A percentile compares a stretch with the other conserved stretches of the same genome.
Conservation (phyloP, 1,140 invertebrate species). For the Nomia melanderi region DNA sequence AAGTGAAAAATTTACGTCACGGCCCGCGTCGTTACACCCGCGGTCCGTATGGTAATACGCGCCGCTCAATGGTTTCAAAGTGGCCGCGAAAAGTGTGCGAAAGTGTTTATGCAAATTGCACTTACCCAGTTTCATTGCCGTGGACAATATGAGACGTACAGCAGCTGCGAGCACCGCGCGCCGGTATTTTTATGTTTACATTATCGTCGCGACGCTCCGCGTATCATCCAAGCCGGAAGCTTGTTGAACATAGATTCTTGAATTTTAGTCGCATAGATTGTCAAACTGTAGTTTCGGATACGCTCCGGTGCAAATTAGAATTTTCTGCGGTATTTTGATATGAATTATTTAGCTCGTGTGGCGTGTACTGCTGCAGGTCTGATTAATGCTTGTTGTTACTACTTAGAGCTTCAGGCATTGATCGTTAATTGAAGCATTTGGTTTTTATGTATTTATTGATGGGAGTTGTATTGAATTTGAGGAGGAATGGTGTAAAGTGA, state of each 20-base stretch:
- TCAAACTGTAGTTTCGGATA: too few species aligned
- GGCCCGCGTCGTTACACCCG: neutral
- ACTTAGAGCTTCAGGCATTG: too few species aligned
- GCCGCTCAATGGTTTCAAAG: neutral
- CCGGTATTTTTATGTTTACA: neutral
- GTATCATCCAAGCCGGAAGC: neutral
- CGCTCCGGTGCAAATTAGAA: too few species aligned
- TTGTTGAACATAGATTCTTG: slow-evolving; percentile 1
- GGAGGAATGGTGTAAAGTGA: too few species aligned
- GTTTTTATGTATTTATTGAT: too few species aligned
- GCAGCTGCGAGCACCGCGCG: neutral
- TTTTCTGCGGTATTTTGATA: too few species aligned
- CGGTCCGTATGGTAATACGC: slow-evolving; percentile 11
- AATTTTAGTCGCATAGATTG: too few species aligned
- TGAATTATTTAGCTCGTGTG: too few species aligned
- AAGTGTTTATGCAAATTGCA: neutral
- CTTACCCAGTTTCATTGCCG: neutral
- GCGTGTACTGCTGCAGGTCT: too few species aligned
- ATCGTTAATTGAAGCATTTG: too few species aligned
- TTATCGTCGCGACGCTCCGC: neutral
- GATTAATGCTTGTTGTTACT: too few species aligned
- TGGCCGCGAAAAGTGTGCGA: neutral
- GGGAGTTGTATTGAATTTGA: too few species aligned
- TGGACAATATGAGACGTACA: neutral
- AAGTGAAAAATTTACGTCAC: slow-evolving; percentile 30